Conservation (phyloP, 2,888 invertebrate genomes). For the Catocala sponsa region DNA sequence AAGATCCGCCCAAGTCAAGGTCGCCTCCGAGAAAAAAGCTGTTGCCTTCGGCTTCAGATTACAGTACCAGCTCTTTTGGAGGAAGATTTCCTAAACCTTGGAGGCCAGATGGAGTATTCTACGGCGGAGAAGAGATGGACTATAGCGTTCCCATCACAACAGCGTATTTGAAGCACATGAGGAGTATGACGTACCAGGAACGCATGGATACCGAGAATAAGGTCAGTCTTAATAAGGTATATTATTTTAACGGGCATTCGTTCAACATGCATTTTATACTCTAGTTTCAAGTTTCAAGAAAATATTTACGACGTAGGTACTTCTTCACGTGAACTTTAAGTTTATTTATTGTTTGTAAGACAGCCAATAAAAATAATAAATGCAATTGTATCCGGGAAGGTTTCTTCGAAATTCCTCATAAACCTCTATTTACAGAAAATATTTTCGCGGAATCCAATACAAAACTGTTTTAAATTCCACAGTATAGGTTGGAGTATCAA, state of each 20-base stretch:
- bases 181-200: conserved; percentile 89
- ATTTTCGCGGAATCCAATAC: not conserved
- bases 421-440: not conserved
- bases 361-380: too few species aligned
- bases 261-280: too few species aligned
- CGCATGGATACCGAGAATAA: conserved; percentile 73
- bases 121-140: conserved; percentile 89
- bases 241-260: too few species aligned
- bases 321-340: too few species aligned
- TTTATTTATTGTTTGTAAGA: too few species aligned
- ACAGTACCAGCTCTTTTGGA: conserved; percentile 64
- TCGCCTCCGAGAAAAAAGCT: conserved; percentile 85
- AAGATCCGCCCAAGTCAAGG: conserved; percentile 87
- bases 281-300: too few species aligned
- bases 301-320: too few species aligned
- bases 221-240: conserved; percentile 62
- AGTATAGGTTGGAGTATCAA: conserved; percentile 18
- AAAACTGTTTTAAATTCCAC: conserved; percentile 38
- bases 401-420: not conserved
- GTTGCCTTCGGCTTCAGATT: conserved; percentile 70
- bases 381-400: too few species aligned
- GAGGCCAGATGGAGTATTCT: conserved; percentile 84
- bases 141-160: conserved; percentile 96
- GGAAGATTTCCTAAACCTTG: conserved; percentile 89
- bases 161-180: conserved; percentile 95